Evolutionary conservation across 1,140 invertebrate genomes (phyloP).

Genomic region (Eufriesea mexicana): DNA sequence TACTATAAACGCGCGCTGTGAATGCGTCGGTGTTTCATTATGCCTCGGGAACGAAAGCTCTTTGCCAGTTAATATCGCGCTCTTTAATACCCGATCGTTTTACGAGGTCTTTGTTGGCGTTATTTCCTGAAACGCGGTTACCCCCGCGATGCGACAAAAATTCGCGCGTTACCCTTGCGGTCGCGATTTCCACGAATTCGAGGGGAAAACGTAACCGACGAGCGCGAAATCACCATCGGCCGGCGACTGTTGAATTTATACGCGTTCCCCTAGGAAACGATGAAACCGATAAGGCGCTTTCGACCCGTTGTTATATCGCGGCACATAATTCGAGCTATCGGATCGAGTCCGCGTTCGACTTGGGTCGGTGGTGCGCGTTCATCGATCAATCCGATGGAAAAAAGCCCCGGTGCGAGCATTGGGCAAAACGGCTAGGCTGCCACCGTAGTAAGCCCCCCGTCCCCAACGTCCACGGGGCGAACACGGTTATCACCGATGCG

Average conservation of each 20-base stretch:
- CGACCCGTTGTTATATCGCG: slow-evolving; percentile 38
- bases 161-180: not conserved
- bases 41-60: not conserved
- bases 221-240: not conserved
- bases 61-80: slow-evolving; percentile 17
- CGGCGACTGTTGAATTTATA: slow-evolving; percentile 42
- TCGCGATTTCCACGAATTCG: not conserved
- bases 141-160: not conserved
- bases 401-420: not conserved
- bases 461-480: not conserved
- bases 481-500: not conserved
- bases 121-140: not conserved
- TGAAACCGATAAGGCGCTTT: slow-evolving; percentile 57
- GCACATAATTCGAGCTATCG: slow-evolving; percentile 60
- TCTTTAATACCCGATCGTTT: slow-evolving; percentile 9
- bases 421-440: not conserved
- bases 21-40: slow-evolving; percentile 10
- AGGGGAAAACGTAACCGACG: not conserved
- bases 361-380: slow-evolving; percentile 38
- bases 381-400: slow-evolving; percentile 53
- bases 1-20: not conserved
- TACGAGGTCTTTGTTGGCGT: not conserved
- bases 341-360: not conserved
- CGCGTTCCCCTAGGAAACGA: slow-evolving; percentile 46
- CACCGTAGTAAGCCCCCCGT: not conserved